Conservation (phyloP, 1,140 invertebrate genomes). For the Lithobius niger region DNA sequence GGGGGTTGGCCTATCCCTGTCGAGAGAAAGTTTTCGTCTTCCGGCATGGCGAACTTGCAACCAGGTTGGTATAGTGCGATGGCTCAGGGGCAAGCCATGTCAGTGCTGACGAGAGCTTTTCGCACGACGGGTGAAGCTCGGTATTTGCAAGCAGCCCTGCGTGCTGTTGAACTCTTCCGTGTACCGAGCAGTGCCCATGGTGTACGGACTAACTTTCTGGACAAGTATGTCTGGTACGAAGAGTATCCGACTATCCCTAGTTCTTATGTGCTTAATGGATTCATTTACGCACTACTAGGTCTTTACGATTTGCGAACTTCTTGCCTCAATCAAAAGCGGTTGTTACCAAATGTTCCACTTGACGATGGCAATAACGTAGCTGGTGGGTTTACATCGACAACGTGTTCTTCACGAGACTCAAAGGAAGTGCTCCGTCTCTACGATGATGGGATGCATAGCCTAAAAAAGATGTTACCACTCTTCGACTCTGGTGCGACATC, state of each 20-base stretch:
- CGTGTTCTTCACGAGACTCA: constrained; percentile 19
- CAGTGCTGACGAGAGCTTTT: constrained; percentile 78
- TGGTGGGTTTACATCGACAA: constrained; percentile 25
- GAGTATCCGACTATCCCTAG: constrained; percentile 94
- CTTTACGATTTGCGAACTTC: constrained; percentile 78
- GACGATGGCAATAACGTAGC: constrained; percentile 20
- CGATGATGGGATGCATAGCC: constrained; percentile 68
- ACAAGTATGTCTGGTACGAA: constrained; percentile 82
- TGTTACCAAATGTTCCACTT: background rate
- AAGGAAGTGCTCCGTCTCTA: constrained; percentile 62
- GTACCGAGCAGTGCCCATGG: constrained; percentile 51
- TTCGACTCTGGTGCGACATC: constrained; percentile 93
- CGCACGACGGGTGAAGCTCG: constrained; percentile 54
- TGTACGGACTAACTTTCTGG: constrained; percentile 68
- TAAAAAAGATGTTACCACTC: constrained; percentile 77
- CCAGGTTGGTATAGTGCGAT: constrained; percentile 94
- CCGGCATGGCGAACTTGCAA: constrained; percentile 58
- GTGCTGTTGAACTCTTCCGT: constrained; percentile 67
- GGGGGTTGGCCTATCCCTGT: constrained; percentile 86
- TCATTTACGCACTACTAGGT: constrained; percentile 94
- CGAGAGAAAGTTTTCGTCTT: constrained; percentile 49
- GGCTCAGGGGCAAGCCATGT: constrained; percentile 94
- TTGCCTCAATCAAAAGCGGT: constrained; percentile 26
- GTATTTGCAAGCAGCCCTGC: constrained; percentile 67
- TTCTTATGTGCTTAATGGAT: constrained; percentile 95